Conservation (phyloP, 2,113 vertebrate species). For the Chrysemys picta region DNA sequence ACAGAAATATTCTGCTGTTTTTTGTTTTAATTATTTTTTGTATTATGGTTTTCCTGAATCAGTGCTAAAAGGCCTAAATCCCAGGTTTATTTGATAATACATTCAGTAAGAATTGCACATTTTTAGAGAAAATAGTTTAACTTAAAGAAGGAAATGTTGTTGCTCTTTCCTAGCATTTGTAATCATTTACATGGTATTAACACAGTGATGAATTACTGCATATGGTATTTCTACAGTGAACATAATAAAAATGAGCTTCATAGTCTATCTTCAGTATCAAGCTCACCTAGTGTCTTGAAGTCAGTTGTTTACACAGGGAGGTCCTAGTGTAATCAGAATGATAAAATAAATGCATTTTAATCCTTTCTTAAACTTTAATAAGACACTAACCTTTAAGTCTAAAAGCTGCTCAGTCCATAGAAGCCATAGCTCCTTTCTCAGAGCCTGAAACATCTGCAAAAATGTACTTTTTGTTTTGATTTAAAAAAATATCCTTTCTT, state of each 20-base stretch:
- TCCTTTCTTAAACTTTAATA: background rate
- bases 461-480: background rate
- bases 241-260: background rate
- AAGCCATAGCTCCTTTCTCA: background rate
- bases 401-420: background rate
- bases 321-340: background rate
- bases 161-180: background rate
- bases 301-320: background rate
- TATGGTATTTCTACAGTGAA: background rate
- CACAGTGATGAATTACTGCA: background rate
- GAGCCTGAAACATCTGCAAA: background rate
- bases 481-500: background rate
- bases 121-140: background rate
- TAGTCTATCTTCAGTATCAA: background rate
- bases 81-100: background rate
- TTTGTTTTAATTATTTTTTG: background rate
- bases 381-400: background rate
- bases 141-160: background rate
- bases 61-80: background rate
- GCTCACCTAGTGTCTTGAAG: background rate
- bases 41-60: background rate
- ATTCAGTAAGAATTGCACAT: background rate
- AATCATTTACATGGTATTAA: background rate
- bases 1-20: background rate
- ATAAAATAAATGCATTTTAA: background rate